Conservation (phyloP, 2,113 vertebrate species). For the Illadopsis cleaveri region DNA sequence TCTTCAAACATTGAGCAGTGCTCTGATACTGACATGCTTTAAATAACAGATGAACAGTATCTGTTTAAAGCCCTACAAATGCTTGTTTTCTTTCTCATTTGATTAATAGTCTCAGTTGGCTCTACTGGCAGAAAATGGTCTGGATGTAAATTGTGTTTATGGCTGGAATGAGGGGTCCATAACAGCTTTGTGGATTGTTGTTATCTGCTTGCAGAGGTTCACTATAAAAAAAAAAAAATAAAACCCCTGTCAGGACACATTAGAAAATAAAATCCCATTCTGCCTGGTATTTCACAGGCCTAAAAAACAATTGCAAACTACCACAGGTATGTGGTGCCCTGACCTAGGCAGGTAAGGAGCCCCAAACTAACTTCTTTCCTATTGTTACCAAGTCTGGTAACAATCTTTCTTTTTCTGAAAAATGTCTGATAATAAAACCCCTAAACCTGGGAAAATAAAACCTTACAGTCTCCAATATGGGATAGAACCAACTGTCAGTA, state of each 20-base stretch:
- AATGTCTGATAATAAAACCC: background rate
- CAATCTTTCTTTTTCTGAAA: background rate
- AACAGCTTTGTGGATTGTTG: background rate
- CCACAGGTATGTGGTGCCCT: background rate
- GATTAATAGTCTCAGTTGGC: constrained; percentile 53
- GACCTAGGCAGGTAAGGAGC: background rate
- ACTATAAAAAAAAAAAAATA: background rate
- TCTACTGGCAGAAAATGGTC: constrained; percentile 35
- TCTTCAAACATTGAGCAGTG: constrained; percentile 20
- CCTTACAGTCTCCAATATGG: background rate
- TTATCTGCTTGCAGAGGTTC: constrained; percentile 14
- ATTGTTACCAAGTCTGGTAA: background rate
- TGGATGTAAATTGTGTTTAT: constrained; percentile 56
- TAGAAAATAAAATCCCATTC: background rate
- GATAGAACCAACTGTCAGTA: background rate
- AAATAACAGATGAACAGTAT: constrained; percentile 31
- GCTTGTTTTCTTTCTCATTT: constrained; percentile 51
- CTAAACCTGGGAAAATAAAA: background rate
- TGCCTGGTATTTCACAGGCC: background rate
- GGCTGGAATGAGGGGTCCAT: background rate
- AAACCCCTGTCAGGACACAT: background rate
- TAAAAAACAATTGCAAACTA: background rate
- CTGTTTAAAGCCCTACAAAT: constrained; percentile 36
- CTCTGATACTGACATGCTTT: background rate
- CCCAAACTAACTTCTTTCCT: background rate